Evolutionary conservation across 1,140 invertebrate species (phyloP).

Genomic region (Aphis gossypii): DNA sequence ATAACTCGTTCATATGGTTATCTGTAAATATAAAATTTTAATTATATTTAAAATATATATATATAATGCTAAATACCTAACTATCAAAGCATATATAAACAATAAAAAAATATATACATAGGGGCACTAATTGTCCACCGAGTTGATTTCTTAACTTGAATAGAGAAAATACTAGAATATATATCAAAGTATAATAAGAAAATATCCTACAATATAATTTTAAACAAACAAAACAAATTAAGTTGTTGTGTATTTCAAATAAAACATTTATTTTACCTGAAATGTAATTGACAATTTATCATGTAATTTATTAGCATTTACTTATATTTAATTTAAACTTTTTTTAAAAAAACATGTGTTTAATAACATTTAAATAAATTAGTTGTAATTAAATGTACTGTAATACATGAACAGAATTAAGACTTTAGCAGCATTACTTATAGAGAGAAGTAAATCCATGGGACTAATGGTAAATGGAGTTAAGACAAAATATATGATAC

Average conservation of each 20-base stretch:
- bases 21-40: slow-evolving; percentile 10
- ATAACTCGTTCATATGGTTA: background rate
- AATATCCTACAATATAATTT: background rate
- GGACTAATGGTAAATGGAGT: no score
- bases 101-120: background rate
- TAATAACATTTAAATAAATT: slow-evolving; percentile 8
- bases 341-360: background rate
- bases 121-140: no score
- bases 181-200: background rate
- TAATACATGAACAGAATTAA: background rate
- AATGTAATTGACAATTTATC: background rate
- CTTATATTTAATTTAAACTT: background rate
- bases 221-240: background rate
- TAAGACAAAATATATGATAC: no score
- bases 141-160: no score
- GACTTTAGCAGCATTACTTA: no score
- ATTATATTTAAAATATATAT: background rate
- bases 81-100: background rate
- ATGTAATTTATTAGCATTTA: no score
- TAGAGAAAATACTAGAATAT: background rate
- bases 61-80: background rate
- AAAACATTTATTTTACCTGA: background rate
- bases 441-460: no score
- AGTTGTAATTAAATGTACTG: background rate
- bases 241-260: background rate